Evolutionary conservation across 2,888 invertebrate genomes (phyloP).

Genomic region (Dione vanillae): DNA sequence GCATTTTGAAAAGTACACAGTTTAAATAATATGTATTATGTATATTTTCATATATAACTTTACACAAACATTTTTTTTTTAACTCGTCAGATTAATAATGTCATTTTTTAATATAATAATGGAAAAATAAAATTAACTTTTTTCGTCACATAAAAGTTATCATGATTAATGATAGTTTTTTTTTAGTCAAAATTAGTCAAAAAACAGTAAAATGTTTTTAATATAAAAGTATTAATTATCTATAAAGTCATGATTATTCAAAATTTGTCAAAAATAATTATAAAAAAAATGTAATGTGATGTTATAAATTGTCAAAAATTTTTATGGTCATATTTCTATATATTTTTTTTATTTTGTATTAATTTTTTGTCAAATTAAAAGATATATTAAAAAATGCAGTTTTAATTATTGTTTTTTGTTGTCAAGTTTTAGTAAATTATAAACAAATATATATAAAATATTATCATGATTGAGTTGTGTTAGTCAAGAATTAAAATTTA

Average conservation of each 20-base stretch:
- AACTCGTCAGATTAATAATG: no score
- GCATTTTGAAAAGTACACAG: no score
- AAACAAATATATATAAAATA: background rate
- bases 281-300: no score
- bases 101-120: no score
- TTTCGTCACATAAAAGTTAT: no score
- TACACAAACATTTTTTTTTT: no score
- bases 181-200: background rate
- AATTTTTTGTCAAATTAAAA: background rate
- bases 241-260: background rate
- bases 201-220: background rate
- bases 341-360: no score
- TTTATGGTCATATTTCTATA: no score
- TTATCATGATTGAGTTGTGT: background rate
- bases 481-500: conserved; percentile 6
- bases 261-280: background rate
- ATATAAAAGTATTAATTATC: background rate
- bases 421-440: conserved; percentile 10
- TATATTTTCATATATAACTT: no score
- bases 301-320: no score
- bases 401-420: background rate
- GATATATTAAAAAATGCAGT: background rate
- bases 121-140: background rate
- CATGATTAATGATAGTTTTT: background rate
- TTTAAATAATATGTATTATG: no score